Base-by-base conservation (phyloP, 2,888 invertebrate genomes). In the Nematopogon swammerdamellus region DNA sequence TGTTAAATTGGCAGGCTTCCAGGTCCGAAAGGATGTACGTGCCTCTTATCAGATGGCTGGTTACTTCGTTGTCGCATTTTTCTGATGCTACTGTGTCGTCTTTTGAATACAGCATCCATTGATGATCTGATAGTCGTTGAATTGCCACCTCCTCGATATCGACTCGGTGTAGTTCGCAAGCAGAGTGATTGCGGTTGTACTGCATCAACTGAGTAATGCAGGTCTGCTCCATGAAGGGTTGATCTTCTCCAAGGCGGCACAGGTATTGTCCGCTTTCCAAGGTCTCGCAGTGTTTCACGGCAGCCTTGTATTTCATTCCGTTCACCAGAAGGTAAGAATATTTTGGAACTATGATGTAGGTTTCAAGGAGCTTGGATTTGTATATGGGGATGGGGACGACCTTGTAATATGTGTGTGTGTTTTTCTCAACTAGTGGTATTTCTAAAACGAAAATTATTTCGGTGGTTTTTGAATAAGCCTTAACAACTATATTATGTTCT, bases 401-500 rank as follows among this genome's bases (percentile, higher is more conserved):
- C 47, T 49, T 49, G 44, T 49, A 51, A 47, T 51, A 51, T 11
- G 42, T 47, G 25, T 49, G 49, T 44, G 49, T 51, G 29, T 49
- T 16, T 18, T 11, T 19, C n/a, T 49, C 49, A 20, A 49, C n/a
- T 18, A 51, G 19, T 2, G 51, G 48, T 14, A 49, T 29, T 45
- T 47, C 45, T 45, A 49, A 49, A 36, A 36, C 11, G 11, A 36
- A 36, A 14, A 36, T 14, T 14, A 36, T 6, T 36, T 36, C 11
- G 3, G 8, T 36, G 14, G 36, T 11, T 36, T 36, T 36, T 36
- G 36, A 8, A 36, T 36, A 36, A 14, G 36, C 36, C 11, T 36
- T 43, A 52, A 51, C 42, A 3, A 44, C 16, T 19, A 52, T 54
- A 4, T 36, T 52, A 46, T 19, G 49, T 48, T 54, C 54, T 42